phyloP scores from a whole-genome alignment of 2,113 vertebrate genomes.

The Alectura lathami region DNA sequence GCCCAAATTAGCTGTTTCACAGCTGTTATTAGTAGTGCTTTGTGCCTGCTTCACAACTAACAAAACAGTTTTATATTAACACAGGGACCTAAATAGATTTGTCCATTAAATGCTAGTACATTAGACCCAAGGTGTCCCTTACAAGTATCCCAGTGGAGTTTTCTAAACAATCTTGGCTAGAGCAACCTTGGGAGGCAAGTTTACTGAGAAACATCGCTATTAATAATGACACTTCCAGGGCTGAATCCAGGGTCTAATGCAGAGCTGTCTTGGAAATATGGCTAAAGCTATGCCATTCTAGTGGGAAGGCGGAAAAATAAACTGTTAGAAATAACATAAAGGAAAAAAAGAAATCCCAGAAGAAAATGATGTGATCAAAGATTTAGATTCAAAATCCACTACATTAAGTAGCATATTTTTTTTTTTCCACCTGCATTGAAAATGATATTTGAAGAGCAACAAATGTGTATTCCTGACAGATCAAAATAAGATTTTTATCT shows the following conservation, averaged over 20 bases:
- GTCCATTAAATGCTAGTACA: constrained; percentile 70
- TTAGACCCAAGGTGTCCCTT: constrained; percentile 71
- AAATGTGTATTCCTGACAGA: not conserved
- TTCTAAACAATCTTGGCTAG: constrained; percentile 63
- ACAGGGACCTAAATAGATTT: constrained; percentile 67
- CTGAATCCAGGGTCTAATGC: not conserved
- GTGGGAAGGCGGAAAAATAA: not conserved
- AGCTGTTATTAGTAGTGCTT: constrained; percentile 61
- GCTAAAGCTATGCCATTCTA: not conserved
- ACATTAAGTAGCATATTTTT: not conserved
- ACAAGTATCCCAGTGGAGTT: constrained; percentile 62
- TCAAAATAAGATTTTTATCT: constrained; percentile 49
- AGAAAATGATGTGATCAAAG: constrained; percentile 7
- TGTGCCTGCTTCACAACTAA: constrained; percentile 67
- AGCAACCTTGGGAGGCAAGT: constrained; percentile 50
- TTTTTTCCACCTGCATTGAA: not conserved
- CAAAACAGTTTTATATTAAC: constrained; percentile 69
- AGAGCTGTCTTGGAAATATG: not conserved
- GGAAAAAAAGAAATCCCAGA: not conserved
- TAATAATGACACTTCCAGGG: constrained; percentile 40
- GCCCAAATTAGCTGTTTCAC: constrained; percentile 56
- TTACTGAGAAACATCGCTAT: constrained; percentile 43
- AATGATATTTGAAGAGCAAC: not conserved
- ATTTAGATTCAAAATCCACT: not conserved
- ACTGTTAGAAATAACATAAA: not conserved